A percentile compares a stretch with the other conserved stretches of the same genome.
phyloP scores from a whole-genome alignment of 2,888 invertebrate genomes.

The Drosophila diplacantha region DNA sequence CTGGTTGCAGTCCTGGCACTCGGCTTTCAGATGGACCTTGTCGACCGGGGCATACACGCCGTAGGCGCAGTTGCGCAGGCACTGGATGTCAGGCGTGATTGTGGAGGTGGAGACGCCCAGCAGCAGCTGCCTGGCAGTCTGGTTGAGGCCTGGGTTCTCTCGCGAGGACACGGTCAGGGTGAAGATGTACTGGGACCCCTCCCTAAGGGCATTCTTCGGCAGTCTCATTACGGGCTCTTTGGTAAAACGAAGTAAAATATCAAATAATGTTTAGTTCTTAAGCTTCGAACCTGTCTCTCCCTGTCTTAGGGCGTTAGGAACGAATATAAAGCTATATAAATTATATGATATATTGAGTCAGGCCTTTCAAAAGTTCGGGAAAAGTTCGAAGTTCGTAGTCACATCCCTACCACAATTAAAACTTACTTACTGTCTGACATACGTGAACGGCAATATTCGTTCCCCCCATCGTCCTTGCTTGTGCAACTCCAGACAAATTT shows the following conservation, averaged over 20 bases:
- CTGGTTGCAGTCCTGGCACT: conserved; percentile 19
- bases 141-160: neutral
- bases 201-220: conserved; percentile 7
- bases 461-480: conserved; percentile 9
- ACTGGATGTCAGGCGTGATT: conserved; percentile 21
- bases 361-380: neutral
- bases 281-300: neutral
- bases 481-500: conserved; percentile 24
- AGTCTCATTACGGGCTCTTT: conserved; percentile 3
- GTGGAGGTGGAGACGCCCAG: neutral
- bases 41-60: conserved; percentile 7
- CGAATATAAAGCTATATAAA: neutral
- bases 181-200: conserved; percentile 1
- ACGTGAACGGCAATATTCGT: conserved; percentile 7
- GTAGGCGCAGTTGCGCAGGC: conserved; percentile 19
- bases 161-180: conserved; percentile 6
- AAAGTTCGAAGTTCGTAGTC: neutral
- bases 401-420: neutral
- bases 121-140: conserved; percentile 3
- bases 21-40: conserved; percentile 11
- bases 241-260: too few species aligned
- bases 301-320: too few species aligned
- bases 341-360: neutral
- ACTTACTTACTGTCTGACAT: conserved; percentile 31
- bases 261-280: too few species aligned